These are phyloP conservation scores for Batillaria attramentaria DNA, from an alignment of 1,140 invertebrate genomes.

Conservation along the genomic window DNA sequence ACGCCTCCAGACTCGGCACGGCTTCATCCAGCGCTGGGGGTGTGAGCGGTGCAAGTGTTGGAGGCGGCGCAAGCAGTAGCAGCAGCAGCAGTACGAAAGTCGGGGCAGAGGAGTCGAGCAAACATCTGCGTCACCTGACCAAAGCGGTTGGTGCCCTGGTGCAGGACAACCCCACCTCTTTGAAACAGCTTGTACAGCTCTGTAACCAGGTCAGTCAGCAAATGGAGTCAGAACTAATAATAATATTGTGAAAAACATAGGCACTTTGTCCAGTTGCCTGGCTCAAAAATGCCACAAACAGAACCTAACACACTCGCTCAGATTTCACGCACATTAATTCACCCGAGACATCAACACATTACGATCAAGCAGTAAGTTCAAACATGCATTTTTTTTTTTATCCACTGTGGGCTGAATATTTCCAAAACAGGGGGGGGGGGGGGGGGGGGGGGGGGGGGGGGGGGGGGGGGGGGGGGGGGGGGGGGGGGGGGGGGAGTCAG, in stretches of 20 bases:
- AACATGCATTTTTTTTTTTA: too few species aligned
- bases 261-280: too few species aligned
- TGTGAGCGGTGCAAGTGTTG: background rate
- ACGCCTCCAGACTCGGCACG: background rate
- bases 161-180: slow-evolving; percentile 74
- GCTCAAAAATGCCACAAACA: too few species aligned
- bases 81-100: background rate
- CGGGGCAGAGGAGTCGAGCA: slow-evolving; percentile 53
- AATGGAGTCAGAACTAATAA: background rate
- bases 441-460: background rate
- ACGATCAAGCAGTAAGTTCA: too few species aligned
- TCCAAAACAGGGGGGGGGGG: background rate
- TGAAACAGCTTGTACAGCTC: slow-evolving; percentile 76
- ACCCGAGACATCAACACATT: too few species aligned
- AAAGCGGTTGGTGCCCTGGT: slow-evolving; percentile 76
- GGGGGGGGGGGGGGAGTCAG: background rate
- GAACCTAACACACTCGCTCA: too few species aligned
- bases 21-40: background rate
- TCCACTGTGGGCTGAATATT: too few species aligned
- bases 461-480: background rate
- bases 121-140: slow-evolving; percentile 75
- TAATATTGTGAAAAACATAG: too few species aligned
- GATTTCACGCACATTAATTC: too few species aligned
- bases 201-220: slow-evolving; percentile 76
- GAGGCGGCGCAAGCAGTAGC: background rate